phyloP scores from a whole-genome alignment of 2,113 vertebrate genomes.

The Cygnus atratus region DNA sequence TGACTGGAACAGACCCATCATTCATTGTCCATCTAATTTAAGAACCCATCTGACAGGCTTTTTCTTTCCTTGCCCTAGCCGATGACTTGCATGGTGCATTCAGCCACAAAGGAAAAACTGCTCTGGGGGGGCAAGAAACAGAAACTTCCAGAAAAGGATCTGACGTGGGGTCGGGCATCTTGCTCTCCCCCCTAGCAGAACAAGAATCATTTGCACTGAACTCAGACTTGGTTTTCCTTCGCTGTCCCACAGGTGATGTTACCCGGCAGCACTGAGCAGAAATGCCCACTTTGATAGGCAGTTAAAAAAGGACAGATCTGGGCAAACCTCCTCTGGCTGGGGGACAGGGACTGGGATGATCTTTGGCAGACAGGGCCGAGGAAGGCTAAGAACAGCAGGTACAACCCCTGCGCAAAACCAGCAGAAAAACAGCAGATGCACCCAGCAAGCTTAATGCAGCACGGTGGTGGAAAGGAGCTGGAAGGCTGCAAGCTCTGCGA shows the following conservation, averaged over 20 bases:
- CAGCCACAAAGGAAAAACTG: background rate
- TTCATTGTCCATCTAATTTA: slow-evolving; percentile 36
- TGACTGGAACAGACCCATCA: background rate
- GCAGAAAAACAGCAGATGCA: background rate
- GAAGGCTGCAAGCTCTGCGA: background rate
- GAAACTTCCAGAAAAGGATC: background rate
- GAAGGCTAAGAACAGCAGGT: background rate
- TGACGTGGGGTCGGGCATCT: background rate
- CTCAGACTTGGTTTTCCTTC: background rate
- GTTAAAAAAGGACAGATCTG: background rate
- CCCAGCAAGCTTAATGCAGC: background rate
- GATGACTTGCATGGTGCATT: background rate
- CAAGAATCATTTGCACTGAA: background rate
- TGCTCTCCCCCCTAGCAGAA: fast-evolving
- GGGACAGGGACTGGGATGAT: background rate
- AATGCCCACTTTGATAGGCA: background rate
- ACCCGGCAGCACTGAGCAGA: background rate
- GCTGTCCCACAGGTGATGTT: background rate
- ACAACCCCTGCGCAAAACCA: background rate
- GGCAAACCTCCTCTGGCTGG: background rate
- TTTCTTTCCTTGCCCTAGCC: background rate
- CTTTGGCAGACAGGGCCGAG: background rate
- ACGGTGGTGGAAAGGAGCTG: background rate
- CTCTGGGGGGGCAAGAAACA: background rate
- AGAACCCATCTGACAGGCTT: slow-evolving; percentile 10